phyloP scores from a whole-genome alignment of 1,140 invertebrate species.

The Lepidotrigona ventralis region DNA sequence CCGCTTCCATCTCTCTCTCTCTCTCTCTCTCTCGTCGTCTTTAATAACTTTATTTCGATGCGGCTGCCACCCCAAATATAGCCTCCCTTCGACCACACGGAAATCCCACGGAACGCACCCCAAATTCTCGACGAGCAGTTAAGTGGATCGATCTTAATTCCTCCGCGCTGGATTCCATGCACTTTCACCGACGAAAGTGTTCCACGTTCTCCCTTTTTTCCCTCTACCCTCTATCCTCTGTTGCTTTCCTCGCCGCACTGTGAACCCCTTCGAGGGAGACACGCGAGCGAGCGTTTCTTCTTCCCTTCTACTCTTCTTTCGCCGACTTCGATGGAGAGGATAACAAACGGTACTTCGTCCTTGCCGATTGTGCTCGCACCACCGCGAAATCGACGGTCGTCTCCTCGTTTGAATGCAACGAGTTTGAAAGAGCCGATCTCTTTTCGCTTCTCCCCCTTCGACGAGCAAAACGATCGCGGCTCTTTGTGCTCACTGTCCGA shows the following conservation, averaged over 20 bases:
- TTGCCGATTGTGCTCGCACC: conserved; percentile 36
- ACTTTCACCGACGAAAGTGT: conserved; percentile 39
- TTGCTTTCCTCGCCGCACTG: conserved; percentile 20
- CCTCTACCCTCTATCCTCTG: background rate
- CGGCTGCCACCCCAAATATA: background rate
- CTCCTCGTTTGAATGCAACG: conserved; percentile 29
- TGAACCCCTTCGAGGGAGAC: conserved; percentile 17
- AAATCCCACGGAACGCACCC: conserved; percentile 58
- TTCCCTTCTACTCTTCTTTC: conserved; percentile 12
- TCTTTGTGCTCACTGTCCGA: no score
- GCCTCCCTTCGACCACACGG: conserved; percentile 38
- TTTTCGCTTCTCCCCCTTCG: background rate
- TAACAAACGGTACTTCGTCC: conserved; percentile 46
- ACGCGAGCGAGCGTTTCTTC: conserved; percentile 2
- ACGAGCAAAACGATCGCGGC: background rate
- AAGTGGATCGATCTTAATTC: conserved; percentile 66
- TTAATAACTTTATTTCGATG: conserved; percentile 67
- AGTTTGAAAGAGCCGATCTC: background rate
- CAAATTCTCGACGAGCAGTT: conserved; percentile 61
- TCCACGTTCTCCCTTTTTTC: background rate
- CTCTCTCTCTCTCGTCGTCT: conserved; percentile 4
- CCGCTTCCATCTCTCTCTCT: background rate
- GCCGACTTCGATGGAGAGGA: conserved; percentile 18
- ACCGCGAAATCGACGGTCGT: conserved; percentile 35
- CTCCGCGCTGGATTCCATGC: conserved; percentile 32